These are phyloP conservation scores for Sebastes kiyomatsui DNA, from an alignment of 2,797 vertebrate species.

Conservation along the genomic window DNA sequence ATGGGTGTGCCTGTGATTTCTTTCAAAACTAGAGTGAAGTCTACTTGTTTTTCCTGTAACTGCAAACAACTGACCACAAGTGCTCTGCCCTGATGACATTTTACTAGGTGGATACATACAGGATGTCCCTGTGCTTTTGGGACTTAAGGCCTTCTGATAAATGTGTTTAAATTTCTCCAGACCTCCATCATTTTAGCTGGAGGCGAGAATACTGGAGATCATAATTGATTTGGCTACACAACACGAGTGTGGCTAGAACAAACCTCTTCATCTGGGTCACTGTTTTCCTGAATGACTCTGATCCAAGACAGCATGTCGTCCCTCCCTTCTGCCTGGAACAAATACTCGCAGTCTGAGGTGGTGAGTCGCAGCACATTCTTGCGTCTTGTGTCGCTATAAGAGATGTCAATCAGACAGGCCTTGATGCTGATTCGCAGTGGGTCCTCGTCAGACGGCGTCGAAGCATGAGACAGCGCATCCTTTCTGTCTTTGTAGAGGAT, in stretches of 20 bases:
- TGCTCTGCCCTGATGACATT: neutral
- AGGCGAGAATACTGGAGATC: neutral
- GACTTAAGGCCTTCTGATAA: neutral
- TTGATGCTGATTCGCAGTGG: conserved; percentile 92
- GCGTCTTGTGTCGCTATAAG: conserved; percentile 97
- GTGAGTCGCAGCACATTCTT: conserved; percentile 97
- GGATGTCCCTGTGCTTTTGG: neutral
- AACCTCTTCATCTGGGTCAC: conserved; percentile 95
- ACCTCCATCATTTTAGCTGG: neutral
- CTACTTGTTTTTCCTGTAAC: neutral
- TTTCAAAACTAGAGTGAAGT: neutral
- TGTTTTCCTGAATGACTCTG: conserved; percentile 93
- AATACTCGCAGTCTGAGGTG: conserved; percentile 93
- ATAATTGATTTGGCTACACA: neutral
- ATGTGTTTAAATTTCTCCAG: neutral
- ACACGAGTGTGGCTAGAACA: conserved; percentile 1
- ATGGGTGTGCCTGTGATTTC: conserved; percentile 5
- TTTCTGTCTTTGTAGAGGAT: conserved; percentile 95
- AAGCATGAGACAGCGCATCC: conserved; percentile 83
- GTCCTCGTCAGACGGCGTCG: conserved; percentile 87
- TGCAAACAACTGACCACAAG: neutral
- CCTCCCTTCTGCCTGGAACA: conserved; percentile 96
- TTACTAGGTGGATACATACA: neutral
- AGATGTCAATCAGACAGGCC: conserved; percentile 97
- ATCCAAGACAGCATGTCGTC: conserved; percentile 98